phyloP scores from a whole-genome alignment of 2,888 invertebrate species.

The Carterocephalus palaemon region DNA sequence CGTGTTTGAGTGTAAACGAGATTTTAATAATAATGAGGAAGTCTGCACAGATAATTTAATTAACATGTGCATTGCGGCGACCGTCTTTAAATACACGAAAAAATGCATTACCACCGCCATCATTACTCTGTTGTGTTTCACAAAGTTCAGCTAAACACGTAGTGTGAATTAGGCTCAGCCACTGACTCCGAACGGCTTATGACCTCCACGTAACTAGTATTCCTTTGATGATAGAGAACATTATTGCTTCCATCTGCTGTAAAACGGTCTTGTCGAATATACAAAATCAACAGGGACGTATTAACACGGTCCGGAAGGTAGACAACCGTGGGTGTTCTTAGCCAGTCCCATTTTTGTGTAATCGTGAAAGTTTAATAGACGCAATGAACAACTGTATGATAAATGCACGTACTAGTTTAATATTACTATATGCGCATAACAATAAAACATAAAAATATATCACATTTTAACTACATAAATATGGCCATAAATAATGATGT shows the following conservation, averaged over 20 bases:
- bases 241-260: constrained; percentile 44
- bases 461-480: too few relatives aligned
- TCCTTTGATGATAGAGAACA: constrained; percentile 45
- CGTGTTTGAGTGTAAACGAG: constrained; percentile 43
- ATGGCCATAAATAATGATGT: too few relatives aligned
- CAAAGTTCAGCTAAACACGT: constrained; percentile 72
- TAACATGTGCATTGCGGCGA: constrained; percentile 57
- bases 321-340: constrained; percentile 73
- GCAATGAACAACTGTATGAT: constrained; percentile 8
- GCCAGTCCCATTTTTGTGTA: constrained; percentile 54
- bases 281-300: constrained; percentile 71
- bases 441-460: too few relatives aligned
- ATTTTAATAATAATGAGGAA: constrained; percentile 67
- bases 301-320: constrained; percentile 67
- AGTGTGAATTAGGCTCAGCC: constrained; percentile 69
- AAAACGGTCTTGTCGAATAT: constrained; percentile 47
- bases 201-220: constrained; percentile 37
- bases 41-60: constrained; percentile 69
- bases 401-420: constrained; percentile 9
- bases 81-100: constrained; percentile 66
- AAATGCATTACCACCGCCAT: constrained; percentile 71
- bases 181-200: constrained; percentile 39
- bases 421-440: too few relatives aligned
- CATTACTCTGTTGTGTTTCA: constrained; percentile 72
- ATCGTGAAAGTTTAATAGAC: constrained; percentile 22